Evolutionary conservation across 1,140 invertebrate genomes (phyloP).

Genomic region (Whitmania pigra): DNA sequence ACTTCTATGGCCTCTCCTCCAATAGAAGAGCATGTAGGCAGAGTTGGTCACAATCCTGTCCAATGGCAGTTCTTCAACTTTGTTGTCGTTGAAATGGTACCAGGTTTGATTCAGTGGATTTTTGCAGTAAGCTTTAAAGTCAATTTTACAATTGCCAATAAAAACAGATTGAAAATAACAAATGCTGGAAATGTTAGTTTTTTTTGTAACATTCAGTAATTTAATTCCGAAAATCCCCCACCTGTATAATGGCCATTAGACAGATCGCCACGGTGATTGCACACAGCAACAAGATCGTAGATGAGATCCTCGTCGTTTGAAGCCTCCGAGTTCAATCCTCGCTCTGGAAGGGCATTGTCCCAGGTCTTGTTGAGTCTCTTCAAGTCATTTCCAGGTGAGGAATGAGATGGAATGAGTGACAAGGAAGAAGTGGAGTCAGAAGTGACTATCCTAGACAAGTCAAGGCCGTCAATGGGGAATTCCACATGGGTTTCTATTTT

Average conservation of each 20-base stretch:
- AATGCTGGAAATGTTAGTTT: no score
- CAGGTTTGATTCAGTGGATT: neutral
- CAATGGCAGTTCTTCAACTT: neutral
- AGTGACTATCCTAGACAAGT: neutral
- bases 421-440: neutral
- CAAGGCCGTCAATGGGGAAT: neutral
- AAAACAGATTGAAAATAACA: no score
- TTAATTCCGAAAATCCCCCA: no score
- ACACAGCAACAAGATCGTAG: constrained; percentile 10
- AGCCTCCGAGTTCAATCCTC: no score
- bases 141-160: no score
- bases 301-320: neutral
- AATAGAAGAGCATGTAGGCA: constrained; percentile 1
- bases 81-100: constrained; percentile 4
- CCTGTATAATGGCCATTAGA: neutral
- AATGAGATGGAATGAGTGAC: neutral
- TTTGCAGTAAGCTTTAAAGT: neutral
- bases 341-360: no score
- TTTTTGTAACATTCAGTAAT: no score
- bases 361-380: no score
- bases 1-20: neutral
- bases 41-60: constrained; percentile 2
- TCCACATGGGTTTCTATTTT: neutral
- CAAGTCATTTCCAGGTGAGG: neutral
- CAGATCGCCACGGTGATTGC: constrained; percentile 11